Evolutionary conservation across 2,888 invertebrate species (phyloP).

Genomic region (Nephrotoma appendiculata): DNA sequence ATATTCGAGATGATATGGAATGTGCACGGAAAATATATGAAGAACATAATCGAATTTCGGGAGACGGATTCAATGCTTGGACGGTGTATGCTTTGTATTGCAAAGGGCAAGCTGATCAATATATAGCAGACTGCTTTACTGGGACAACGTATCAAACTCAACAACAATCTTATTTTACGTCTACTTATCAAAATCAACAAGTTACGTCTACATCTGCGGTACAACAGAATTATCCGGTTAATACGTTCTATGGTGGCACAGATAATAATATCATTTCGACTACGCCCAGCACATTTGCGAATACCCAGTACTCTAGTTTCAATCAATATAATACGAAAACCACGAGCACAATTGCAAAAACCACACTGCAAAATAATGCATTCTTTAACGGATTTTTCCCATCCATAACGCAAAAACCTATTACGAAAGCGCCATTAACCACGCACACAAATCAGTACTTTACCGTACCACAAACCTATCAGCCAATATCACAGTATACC

Average conservation of each 20-base stretch:
- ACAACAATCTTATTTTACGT: neutral
- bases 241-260: neutral
- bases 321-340: neutral
- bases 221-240: neutral
- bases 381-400: neutral
- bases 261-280: neutral
- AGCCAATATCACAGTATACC: neutral
- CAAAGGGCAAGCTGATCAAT: neutral
- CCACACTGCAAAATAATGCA: neutral
- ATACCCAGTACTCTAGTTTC: neutral
- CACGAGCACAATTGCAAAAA: neutral
- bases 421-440: neutral
- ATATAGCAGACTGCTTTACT: slow-evolving; percentile 27
- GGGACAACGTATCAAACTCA: neutral
- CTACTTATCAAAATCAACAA: neutral
- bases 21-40: slow-evolving; percentile 51
- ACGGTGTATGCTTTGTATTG: neutral
- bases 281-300: neutral
- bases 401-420: neutral
- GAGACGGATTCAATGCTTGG: slow-evolving; percentile 52
- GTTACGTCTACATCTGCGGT: neutral
- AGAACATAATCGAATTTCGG: slow-evolving; percentile 51
- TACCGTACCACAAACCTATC: neutral
- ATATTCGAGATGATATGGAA: slow-evolving; percentile 52
- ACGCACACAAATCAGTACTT: neutral